These are phyloP conservation scores for Plusia festucae DNA, from an alignment of 2,888 invertebrate species.

Conservation along the genomic window DNA sequence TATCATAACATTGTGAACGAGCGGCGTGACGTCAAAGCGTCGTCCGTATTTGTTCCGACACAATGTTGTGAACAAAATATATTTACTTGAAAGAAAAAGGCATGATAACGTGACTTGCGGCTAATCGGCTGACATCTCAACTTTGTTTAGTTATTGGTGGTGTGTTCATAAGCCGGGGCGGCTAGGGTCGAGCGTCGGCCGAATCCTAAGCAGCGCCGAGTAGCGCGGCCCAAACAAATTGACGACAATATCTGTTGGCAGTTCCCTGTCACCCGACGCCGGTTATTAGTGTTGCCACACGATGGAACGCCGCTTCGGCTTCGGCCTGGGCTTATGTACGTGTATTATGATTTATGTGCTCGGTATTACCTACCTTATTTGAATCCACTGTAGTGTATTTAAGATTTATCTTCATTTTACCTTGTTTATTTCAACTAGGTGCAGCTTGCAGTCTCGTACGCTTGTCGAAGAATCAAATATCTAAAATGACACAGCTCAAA, in stretches of 20 bases:
- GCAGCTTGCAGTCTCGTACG: neutral
- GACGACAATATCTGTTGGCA: conserved; percentile 85
- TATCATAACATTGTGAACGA: conserved; percentile 22
- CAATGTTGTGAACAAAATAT: conserved; percentile 66
- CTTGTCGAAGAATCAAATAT: too few species aligned
- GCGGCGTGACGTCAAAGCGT: conserved; percentile 18
- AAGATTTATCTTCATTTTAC: conserved; percentile 31
- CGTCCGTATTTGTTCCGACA: conserved; percentile 47
- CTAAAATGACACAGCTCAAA: too few species aligned
- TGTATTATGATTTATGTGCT: conserved; percentile 61
- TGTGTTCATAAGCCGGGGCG: conserved; percentile 81
- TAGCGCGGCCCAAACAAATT: conserved; percentile 82
- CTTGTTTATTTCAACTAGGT: conserved; percentile 20
- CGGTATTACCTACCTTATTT: conserved; percentile 56
- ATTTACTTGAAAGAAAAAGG: conserved; percentile 72
- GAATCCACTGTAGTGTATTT: conserved; percentile 53
- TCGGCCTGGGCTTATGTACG: conserved; percentile 49
- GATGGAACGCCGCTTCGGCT: conserved; percentile 46
- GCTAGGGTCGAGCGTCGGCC: conserved; percentile 73
- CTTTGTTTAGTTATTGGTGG: conserved; percentile 86
- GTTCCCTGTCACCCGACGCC: conserved; percentile 77
- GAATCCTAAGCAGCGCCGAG: conserved; percentile 82
- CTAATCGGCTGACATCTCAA: conserved; percentile 85
- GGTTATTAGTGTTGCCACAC: conserved; percentile 77
- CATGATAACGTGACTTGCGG: conserved; percentile 78